Evolutionary conservation across 2,113 vertebrate species (phyloP).

Genomic region (Ameiurus melas): DNA sequence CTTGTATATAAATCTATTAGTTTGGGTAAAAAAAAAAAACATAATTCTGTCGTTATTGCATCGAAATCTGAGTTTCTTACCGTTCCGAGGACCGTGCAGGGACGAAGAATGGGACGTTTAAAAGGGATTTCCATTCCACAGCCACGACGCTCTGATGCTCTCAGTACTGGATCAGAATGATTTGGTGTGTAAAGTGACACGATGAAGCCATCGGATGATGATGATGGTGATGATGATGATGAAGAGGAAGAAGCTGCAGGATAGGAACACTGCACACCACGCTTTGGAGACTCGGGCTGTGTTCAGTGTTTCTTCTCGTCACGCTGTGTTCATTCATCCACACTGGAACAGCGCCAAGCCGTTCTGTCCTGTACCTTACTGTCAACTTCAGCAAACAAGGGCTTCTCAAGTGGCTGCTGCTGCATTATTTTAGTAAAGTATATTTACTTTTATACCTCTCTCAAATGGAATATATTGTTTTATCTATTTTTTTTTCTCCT

Average conservation of each 20-base stretch:
- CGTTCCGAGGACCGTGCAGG: not conserved
- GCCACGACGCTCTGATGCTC: conserved; percentile 7
- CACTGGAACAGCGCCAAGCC: conserved; percentile 3
- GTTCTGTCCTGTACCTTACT: conserved; percentile 34
- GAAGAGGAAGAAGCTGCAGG: not conserved
- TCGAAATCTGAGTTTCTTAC: not conserved
- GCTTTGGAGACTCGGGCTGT: not conserved
- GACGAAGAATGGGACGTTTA: not conserved
- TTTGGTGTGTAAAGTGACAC: conserved; percentile 1
- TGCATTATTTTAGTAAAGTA: conserved; percentile 55
- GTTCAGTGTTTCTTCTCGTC: not conserved
- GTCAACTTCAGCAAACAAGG: conserved; percentile 58
- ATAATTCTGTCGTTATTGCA: not conserved
- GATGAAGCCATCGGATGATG: not conserved
- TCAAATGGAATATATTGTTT: conserved; percentile 60
- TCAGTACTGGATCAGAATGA: conserved; percentile 22
- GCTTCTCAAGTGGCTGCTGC: conserved; percentile 58
- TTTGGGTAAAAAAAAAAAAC: not conserved
- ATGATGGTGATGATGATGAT: not conserved
- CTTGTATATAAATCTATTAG: not conserved
- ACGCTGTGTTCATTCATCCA: not conserved
- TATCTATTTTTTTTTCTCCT: conserved; percentile 57
- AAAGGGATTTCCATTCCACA: conserved; percentile 14
- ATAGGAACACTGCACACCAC: not conserved
- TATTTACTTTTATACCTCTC: conserved; percentile 62